These are phyloP conservation scores for Sander vitreus DNA, from an alignment of 2,113 vertebrate species.

Conservation along the genomic window DNA sequence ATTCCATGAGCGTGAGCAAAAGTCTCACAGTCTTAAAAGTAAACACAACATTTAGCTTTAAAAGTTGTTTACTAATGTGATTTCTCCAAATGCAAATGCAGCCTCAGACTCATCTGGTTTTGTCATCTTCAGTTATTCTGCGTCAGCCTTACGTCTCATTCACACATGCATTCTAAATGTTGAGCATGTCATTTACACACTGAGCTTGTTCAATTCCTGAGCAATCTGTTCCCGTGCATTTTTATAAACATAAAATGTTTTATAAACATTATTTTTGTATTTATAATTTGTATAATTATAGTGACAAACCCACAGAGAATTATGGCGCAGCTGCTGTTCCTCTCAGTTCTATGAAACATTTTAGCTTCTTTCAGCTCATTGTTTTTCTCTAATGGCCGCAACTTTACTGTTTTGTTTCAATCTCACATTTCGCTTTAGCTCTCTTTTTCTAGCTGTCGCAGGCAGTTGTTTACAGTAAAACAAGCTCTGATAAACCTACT, in stretches of 20 bases:
- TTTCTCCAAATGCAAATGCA: not conserved
- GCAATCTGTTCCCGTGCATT: not conserved
- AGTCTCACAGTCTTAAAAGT: not conserved
- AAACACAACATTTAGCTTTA: slow-evolving; percentile 3
- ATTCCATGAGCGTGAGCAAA: not conserved
- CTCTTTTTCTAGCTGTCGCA: not conserved
- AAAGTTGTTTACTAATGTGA: not conserved
- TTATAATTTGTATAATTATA: no score
- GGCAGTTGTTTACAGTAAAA: not conserved
- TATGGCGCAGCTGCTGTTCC: not conserved
- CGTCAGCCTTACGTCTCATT: not conserved
- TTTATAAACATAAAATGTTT: no score
- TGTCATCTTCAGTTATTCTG: not conserved
- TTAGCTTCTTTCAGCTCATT: not conserved
- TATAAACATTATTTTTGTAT: not conserved
- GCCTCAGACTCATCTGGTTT: not conserved
- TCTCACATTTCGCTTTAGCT: not conserved
- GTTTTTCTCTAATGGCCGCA: not conserved
- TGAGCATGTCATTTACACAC: not conserved
- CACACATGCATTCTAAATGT: not conserved
- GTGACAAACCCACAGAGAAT: not conserved
- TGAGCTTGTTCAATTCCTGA: not conserved
- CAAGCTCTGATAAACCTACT: not conserved
- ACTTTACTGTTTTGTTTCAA: not conserved
- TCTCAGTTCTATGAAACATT: not conserved